phyloP scores from a whole-genome alignment of 2,888 invertebrate genomes.

The Cosmopolites sordidus region DNA sequence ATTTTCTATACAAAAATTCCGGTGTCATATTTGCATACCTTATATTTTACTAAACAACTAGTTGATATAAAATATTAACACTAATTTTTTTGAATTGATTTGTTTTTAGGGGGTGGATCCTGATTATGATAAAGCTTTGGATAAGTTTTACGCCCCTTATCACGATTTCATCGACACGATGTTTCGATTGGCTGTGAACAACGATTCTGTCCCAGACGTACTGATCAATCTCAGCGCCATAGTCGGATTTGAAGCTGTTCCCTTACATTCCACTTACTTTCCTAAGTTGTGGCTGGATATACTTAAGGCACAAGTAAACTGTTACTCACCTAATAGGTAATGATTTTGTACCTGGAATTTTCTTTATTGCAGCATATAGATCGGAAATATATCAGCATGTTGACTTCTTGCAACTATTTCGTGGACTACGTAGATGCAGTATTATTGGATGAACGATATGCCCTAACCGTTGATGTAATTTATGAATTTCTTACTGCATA shows the following conservation, averaged over 20 bases:
- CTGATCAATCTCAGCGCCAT: conserved; percentile 82
- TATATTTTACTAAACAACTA: no score
- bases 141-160: conserved; percentile 80
- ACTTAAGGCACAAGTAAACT: conserved; percentile 64
- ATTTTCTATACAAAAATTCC: no score
- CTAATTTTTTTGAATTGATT: not conserved
- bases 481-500: conserved; percentile 85
- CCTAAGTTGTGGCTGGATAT: conserved; percentile 91
- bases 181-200: conserved; percentile 84
- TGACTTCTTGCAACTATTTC: conserved; percentile 77
- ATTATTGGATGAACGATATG: conserved; percentile 79
- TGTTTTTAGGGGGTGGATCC: conserved; percentile 63
- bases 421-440: conserved; percentile 90
- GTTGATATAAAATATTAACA: conserved; percentile 1
- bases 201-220: conserved; percentile 80
- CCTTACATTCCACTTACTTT: conserved; percentile 82
- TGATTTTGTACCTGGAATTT: no score
- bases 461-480: conserved; percentile 78
- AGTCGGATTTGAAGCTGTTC: conserved; percentile 87
- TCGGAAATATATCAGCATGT: conserved; percentile 73
- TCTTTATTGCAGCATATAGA: conserved; percentile 61
- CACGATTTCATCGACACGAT: conserved; percentile 83
- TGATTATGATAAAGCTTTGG: conserved; percentile 70
- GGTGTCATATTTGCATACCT: no score
- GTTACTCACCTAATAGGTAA: not conserved